Conservation (phyloP, 2,888 invertebrate genomes). For the Lagria hirta region DNA sequence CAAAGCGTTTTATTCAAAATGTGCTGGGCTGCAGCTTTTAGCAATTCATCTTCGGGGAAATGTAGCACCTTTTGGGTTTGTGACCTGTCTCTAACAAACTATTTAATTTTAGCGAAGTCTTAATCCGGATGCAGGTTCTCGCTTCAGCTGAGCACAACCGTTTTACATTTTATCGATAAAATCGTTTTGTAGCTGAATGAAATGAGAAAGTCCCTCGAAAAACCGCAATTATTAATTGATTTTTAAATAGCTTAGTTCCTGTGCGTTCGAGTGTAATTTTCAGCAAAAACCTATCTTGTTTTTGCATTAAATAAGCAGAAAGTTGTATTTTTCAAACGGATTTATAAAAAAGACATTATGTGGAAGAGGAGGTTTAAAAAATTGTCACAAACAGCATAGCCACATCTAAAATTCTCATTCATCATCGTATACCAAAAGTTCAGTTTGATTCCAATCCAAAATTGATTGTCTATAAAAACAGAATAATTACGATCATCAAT, state of each 20-base stretch:
- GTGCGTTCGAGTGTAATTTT: conserved; percentile 16
- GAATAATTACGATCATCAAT: conserved; percentile 30
- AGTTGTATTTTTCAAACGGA: conserved; percentile 3
- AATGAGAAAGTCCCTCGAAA: conserved; percentile 1
- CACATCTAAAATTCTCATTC: conserved; percentile 25
- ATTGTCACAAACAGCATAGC: conserved; percentile 22
- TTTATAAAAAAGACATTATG: conserved; percentile 6
- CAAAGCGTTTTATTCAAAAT: conserved; percentile 9
- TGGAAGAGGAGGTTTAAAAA: conserved; percentile 23
- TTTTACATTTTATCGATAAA: conserved; percentile 11
- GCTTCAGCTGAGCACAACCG: background rate
- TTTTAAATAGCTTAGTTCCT: conserved; percentile 14
- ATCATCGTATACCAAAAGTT: conserved; percentile 23
- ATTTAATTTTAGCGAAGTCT: too few relatives aligned
- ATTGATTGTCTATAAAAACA: conserved; percentile 31
- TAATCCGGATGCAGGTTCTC: conserved; percentile 9
- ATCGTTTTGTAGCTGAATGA: conserved; percentile 3
- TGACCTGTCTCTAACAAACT: too few relatives aligned
- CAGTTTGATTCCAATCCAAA: conserved; percentile 25
- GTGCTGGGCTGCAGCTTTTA: background rate
- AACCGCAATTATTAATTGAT: conserved; percentile 14
- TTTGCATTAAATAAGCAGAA: background rate
- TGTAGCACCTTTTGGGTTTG: conserved; percentile 3
- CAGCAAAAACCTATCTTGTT: conserved; percentile 18
- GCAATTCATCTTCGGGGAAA: conserved; percentile 2